Evolutionary conservation across 2,797 vertebrate genomes (phyloP).

Genomic region (Acanthurus leucopareius): DNA sequence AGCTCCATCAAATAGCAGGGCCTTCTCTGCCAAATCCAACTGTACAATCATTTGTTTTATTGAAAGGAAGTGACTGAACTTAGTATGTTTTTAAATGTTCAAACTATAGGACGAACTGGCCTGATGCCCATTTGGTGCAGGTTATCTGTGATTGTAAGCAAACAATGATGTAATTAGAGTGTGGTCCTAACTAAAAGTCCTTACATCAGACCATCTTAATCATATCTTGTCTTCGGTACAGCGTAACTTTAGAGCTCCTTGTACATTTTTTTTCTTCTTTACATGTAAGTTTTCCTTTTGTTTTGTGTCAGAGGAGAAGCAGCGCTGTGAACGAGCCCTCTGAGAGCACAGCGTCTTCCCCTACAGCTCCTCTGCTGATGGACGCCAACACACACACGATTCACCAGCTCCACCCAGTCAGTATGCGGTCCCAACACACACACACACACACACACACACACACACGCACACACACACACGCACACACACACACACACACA

Average conservation of each 20-base stretch:
- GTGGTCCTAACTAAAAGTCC: background rate
- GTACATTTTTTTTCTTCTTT: too few species aligned
- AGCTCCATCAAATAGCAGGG: background rate
- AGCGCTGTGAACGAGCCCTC: conserved; percentile 32
- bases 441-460: conserved; percentile 9
- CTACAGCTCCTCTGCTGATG: conserved; percentile 80
- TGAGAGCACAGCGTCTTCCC: conserved; percentile 57
- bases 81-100: background rate
- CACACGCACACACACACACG: conserved; percentile 8
- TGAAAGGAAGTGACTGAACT: background rate
- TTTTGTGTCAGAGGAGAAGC: conserved; percentile 64
- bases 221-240: background rate
- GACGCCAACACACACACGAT: conserved; percentile 56
- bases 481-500: conserved; percentile 3
- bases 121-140: background rate
- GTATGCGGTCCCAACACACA: conserved; percentile 37
- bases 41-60: too few species aligned
- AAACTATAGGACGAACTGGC: background rate
- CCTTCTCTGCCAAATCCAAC: background rate
- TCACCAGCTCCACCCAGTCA: conserved; percentile 73
- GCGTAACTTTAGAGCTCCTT: too few species aligned
- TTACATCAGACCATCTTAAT: background rate
- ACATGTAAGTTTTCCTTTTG: background rate
- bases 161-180: background rate
- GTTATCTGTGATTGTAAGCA: background rate